A percentile compares a stretch with the other conserved stretches of the same genome.
These are phyloP conservation scores for Solea senegalensis DNA, from an alignment of 2,113 vertebrate genomes.

Conservation along the genomic window DNA sequence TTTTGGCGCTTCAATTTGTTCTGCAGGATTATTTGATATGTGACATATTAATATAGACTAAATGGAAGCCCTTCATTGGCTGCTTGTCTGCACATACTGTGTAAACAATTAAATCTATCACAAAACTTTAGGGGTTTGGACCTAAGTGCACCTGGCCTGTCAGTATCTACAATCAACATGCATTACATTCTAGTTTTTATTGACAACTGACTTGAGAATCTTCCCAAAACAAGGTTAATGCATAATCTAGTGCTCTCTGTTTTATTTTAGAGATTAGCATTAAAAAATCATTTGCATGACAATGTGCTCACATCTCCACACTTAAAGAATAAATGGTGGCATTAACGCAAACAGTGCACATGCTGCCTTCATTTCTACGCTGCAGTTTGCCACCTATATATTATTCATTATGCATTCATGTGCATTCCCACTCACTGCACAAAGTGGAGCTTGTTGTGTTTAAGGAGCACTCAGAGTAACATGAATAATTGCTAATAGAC, in stretches of 20 bases:
- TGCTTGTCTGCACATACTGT: too few species aligned
- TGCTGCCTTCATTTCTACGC: conserved; percentile 23
- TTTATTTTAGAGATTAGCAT: conserved; percentile 36
- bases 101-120: too few species aligned
- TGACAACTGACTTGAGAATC: conserved; percentile 54
- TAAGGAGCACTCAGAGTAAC: conserved; percentile 45
- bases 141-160: too few species aligned
- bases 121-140: too few species aligned
- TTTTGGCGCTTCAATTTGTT: too few species aligned
- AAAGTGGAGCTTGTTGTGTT: conserved; percentile 47
- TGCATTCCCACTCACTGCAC: conserved; percentile 25
- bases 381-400: conserved; percentile 26
- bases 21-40: too few species aligned
- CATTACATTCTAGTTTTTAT: conserved; percentile 23
- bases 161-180: too few species aligned
- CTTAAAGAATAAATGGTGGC: conserved; percentile 43
- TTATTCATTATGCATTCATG: conserved; percentile 51
- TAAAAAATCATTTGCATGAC: conserved; percentile 64
- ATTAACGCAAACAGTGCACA: conserved; percentile 29
- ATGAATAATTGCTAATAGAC: conserved; percentile 39
- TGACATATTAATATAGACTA: too few species aligned
- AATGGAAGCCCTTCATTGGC: too few species aligned
- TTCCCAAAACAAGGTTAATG: conserved; percentile 27
- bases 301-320: conserved; percentile 50
- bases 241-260: conserved; percentile 30